phyloP scores from a whole-genome alignment of 2,113 vertebrate species.

The Nerophis ophidion region DNA sequence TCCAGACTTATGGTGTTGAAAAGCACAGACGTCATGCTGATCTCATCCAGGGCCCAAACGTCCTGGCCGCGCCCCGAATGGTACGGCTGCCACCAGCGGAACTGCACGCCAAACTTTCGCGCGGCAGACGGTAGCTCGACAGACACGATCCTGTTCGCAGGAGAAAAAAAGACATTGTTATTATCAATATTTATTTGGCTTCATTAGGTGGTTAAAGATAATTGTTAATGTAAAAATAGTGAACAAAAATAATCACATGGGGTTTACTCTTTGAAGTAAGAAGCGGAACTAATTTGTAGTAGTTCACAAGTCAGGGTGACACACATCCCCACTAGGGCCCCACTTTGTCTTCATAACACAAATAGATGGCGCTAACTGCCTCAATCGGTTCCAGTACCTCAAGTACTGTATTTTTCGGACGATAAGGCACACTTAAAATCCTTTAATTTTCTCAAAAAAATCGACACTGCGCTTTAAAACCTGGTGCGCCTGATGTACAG shows the following conservation, averaged over 20 bases:
- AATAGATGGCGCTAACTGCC: conserved; percentile 34
- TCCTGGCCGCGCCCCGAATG: conserved; percentile 91
- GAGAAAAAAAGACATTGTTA: not conserved
- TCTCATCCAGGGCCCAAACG: conserved; percentile 96
- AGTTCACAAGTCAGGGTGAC: not conserved
- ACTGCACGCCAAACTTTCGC: conserved; percentile 90
- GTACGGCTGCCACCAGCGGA: conserved; percentile 98
- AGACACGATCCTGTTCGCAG: conserved; percentile 83
- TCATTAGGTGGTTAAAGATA: too few species aligned
- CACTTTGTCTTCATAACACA: conserved; percentile 50
- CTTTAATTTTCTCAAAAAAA: too few species aligned
- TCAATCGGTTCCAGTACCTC: conserved; percentile 31
- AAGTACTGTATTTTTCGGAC: not conserved
- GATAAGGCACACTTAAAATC: too few species aligned
- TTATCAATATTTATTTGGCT: not conserved
- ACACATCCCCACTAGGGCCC: conserved; percentile 5
- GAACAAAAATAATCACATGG: too few species aligned
- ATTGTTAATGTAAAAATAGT: too few species aligned
- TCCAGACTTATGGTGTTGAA: conserved; percentile 97
- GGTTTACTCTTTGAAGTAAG: too few species aligned
- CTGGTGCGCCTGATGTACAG: too few species aligned
- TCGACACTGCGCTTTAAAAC: too few species aligned
- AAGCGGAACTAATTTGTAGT: not conserved
- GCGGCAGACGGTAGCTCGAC: conserved; percentile 90
- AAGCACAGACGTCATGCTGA: conserved; percentile 94